Evolutionary conservation across 2,888 invertebrate species (phyloP).

Genomic region (Deilephila porcellus): DNA sequence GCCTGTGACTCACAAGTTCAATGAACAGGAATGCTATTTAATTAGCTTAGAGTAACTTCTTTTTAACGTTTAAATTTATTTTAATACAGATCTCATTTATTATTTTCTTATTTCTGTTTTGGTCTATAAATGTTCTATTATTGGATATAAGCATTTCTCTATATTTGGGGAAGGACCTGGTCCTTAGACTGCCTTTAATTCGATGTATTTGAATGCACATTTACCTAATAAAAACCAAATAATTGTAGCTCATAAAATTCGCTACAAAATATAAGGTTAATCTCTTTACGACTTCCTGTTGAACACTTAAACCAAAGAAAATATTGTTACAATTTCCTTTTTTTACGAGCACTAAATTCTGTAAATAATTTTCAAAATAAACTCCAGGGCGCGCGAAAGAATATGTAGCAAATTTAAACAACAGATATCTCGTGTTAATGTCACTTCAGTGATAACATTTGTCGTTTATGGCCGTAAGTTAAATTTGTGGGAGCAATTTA

Average conservation of each 20-base stretch:
- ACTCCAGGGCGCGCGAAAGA: not conserved
- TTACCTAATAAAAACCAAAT: not conserved
- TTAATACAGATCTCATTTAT: no score
- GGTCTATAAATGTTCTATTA: no score
- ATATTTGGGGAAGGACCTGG: no score
- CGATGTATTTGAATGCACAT: not conserved
- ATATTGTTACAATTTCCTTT: conserved; percentile 11
- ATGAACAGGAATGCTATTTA: no score
- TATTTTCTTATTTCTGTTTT: no score
- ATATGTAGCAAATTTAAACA: conserved; percentile 23
- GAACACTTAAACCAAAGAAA: conserved; percentile 10
- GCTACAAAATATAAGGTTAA: not conserved
- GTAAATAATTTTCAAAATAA: conserved; percentile 17
- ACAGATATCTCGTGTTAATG: conserved; percentile 16
- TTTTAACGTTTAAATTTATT: no score
- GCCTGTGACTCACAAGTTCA: no score
- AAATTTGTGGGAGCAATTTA: conserved; percentile 21
- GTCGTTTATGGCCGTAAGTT: conserved; percentile 16
- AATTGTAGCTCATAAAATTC: not conserved
- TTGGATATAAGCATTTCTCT: no score
- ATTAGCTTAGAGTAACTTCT: no score
- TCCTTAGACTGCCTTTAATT: no score
- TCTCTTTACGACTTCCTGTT: conserved; percentile 11
- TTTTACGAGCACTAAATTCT: conserved; percentile 17
- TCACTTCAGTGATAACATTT: conserved; percentile 15